Evolutionary conservation across 2,888 invertebrate genomes (phyloP).

Genomic region (Hanleya hanleyi): DNA sequence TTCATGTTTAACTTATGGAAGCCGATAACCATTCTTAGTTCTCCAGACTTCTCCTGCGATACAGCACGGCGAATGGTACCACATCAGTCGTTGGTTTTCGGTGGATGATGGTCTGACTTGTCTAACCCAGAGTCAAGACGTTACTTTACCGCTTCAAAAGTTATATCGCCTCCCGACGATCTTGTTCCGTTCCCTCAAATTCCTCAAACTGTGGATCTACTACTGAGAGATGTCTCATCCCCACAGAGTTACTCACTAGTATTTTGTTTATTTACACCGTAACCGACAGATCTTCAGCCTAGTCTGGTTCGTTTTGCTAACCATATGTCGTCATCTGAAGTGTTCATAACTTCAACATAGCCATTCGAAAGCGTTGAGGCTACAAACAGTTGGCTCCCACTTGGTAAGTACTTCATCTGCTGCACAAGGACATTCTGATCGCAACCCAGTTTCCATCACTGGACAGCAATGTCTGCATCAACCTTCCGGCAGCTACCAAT

Average conservation of each 20-base stretch:
- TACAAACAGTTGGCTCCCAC: not conserved
- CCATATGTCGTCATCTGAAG: conserved; percentile 2
- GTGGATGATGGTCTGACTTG: conserved; percentile 5
- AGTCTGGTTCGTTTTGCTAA: conserved; percentile 4
- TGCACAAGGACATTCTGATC: not conserved
- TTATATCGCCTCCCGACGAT: too few species aligned
- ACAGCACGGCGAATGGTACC: conserved; percentile 8
- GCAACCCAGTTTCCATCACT: too few species aligned
- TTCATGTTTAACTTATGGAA: conserved; percentile 32
- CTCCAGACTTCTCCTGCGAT: conserved; percentile 31
- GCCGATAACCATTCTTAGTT: conserved; percentile 27
- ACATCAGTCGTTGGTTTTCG: not conserved
- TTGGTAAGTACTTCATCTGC: not conserved
- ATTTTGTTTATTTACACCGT: not conserved
- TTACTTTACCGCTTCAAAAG: conserved; percentile 4
- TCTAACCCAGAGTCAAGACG: conserved; percentile 9
- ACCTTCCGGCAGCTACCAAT: too few species aligned
- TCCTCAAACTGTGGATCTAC: too few species aligned
- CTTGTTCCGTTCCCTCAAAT: too few species aligned
- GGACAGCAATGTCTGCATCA: too few species aligned
- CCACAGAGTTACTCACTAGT: not conserved
- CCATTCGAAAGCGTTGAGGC: not conserved
- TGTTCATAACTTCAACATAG: conserved; percentile 11
- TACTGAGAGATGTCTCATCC: too few species aligned
- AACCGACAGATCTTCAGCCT: not conserved